A percentile compares a stretch with the other conserved stretches of the same genome.
Evolutionary conservation across 1,140 invertebrate genomes (phyloP).

Genomic region (Heliconius himera): DNA sequence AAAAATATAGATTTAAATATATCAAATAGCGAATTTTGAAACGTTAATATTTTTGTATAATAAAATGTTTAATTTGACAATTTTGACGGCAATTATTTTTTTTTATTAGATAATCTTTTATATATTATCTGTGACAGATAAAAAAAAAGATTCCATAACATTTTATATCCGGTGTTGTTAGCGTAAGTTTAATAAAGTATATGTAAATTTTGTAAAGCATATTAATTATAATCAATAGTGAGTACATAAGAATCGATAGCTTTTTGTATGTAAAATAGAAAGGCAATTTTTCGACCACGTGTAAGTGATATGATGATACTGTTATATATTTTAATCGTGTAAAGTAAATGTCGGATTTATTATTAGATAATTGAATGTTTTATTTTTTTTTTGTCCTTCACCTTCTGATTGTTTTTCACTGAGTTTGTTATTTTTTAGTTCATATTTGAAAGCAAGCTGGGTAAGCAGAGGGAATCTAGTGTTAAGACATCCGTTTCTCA

Average conservation of each 20-base stretch:
- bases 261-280: conserved; percentile 57
- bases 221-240: conserved; percentile 1
- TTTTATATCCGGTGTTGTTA: conserved; percentile 61
- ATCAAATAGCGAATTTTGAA: neutral
- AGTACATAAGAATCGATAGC: conserved; percentile 35
- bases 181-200: conserved; percentile 47
- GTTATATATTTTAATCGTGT: conserved; percentile 65
- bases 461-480: no score
- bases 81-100: conserved; percentile 10
- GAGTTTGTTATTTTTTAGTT: neutral
- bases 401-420: neutral
- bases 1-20: neutral
- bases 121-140: conserved; percentile 33
- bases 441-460: no score
- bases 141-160: conserved; percentile 63
- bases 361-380: conserved; percentile 44
- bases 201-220: conserved; percentile 46
- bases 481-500: no score
- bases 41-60: conserved; percentile 11
- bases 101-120: neutral
- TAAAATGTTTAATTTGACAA: conserved; percentile 4
- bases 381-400: conserved; percentile 26
- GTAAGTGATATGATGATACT: conserved; percentile 52
- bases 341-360: conserved; percentile 68
- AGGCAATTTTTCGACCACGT: conserved; percentile 47